Percentiles rank a stretch among this genome's conserved stretches.
phyloP scores from a whole-genome alignment of 1,140 invertebrate species.

The Drosophila pseudoobscura region DNA sequence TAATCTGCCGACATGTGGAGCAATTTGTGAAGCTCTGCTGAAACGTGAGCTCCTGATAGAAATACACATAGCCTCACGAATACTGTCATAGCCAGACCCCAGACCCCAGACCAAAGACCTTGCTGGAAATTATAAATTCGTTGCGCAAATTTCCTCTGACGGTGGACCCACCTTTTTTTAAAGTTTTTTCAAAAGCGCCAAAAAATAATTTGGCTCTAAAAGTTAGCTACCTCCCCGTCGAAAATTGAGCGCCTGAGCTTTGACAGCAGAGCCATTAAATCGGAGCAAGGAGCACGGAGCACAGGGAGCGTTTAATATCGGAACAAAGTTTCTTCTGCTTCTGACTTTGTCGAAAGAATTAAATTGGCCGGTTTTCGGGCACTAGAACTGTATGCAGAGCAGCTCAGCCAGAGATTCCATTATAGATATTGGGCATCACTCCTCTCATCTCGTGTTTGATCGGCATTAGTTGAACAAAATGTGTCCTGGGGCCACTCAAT shows the following conservation, averaged over 20 bases:
- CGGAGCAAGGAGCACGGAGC: background rate
- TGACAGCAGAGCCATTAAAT: slow-evolving; percentile 20
- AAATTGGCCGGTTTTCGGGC: background rate
- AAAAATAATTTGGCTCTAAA: slow-evolving; percentile 46
- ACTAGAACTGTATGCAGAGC: slow-evolving; percentile 6
- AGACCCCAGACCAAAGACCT: too few relatives aligned
- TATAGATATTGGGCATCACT: slow-evolving; percentile 1
- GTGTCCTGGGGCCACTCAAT: background rate
- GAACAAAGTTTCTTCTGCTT: slow-evolving; percentile 10
- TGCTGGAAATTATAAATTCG: too few relatives aligned
- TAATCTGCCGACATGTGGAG: slow-evolving; percentile 44
- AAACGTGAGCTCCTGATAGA: slow-evolving; percentile 34
- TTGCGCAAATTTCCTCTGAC: too few relatives aligned
- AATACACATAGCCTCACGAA: background rate
- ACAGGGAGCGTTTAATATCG: slow-evolving; percentile 25
- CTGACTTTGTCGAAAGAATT: slow-evolving; percentile 20
- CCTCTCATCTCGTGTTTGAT: slow-evolving; percentile 9
- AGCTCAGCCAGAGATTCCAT: background rate
- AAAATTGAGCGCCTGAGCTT: slow-evolving; percentile 27
- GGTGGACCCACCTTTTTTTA: background rate
- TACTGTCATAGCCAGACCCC: too few relatives aligned
- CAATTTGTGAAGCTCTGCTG: slow-evolving; percentile 42
- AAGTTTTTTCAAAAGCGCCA: slow-evolving; percentile 15
- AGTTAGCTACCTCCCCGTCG: slow-evolving; percentile 26
- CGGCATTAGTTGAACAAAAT: slow-evolving; percentile 13